phyloP scores from a whole-genome alignment of 2,113 vertebrate species.

The Alaudala cheleensis region DNA sequence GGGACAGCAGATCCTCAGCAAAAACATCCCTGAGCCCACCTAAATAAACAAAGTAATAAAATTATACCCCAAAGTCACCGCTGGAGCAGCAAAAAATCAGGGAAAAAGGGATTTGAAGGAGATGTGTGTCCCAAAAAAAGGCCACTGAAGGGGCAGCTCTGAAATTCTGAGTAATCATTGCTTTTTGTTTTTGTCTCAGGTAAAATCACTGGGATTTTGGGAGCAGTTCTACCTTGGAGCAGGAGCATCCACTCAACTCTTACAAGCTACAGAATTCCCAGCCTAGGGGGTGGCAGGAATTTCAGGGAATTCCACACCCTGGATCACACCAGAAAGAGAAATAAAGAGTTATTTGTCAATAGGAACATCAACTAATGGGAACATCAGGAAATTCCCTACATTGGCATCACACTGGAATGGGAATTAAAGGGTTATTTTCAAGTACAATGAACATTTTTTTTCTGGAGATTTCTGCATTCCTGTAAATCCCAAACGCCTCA shows the following conservation, averaged over 20 bases:
- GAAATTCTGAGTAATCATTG: background rate
- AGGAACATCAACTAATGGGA: too few species aligned
- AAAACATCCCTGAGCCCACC: rapidly evolving
- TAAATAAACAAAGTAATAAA: background rate
- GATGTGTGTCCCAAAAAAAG: background rate
- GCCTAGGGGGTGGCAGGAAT: background rate
- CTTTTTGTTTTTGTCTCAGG: background rate
- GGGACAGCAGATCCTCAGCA: background rate
- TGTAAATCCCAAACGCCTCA: too few species aligned
- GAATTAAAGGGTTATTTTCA: background rate
- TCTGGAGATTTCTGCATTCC: too few species aligned
- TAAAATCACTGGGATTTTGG: background rate
- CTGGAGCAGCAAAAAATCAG: background rate
- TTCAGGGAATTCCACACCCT: background rate
- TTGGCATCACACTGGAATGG: background rate
- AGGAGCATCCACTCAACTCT: background rate
- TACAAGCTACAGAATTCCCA: background rate
- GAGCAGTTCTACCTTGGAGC: background rate
- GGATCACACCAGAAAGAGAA: background rate
- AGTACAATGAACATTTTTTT: too few species aligned
- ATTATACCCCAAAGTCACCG: background rate
- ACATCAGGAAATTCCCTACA: background rate
- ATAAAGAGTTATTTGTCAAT: background rate
- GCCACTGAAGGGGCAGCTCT: background rate
- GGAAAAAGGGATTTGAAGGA: background rate